Percentiles rank a stretch among this genome's conserved stretches.
Evolutionary conservation across 2,888 invertebrate genomes (phyloP).

Genomic region (Meganola albula): DNA sequence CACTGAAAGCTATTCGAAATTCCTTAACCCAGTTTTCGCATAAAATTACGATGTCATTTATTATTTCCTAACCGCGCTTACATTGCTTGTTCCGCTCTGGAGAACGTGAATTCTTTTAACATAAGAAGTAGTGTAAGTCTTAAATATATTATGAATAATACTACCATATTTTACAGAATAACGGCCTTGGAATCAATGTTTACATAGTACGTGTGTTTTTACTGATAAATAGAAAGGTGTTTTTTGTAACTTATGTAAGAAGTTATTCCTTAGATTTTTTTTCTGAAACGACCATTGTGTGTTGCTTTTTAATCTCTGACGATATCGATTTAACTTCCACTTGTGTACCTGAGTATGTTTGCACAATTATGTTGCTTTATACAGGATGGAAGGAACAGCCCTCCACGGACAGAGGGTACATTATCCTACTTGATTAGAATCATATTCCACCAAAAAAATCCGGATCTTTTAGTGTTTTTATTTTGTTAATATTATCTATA

Average conservation of each 20-base stretch:
- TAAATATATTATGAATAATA: constrained; percentile 23
- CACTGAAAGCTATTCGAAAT: constrained; percentile 11
- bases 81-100: constrained; percentile 21
- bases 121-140: constrained; percentile 5
- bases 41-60: constrained; percentile 26
- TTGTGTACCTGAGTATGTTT: too few relatives aligned
- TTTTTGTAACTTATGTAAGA: constrained; percentile 17
- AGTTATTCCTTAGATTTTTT: constrained; percentile 6
- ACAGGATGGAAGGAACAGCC: too few relatives aligned
- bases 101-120: too few relatives aligned
- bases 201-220: constrained; percentile 16
- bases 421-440: too few relatives aligned
- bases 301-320: too few relatives aligned
- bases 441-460: too few relatives aligned
- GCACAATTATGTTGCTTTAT: too few relatives aligned
- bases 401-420: too few relatives aligned
- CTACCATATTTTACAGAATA: constrained; percentile 21
- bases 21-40: constrained; percentile 20
- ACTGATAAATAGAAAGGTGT: constrained; percentile 16
- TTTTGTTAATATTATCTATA: too few relatives aligned
- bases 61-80: constrained; percentile 22
- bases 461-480: too few relatives aligned
- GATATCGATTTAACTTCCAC: too few relatives aligned
- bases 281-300: too few relatives aligned
- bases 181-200: constrained; percentile 26